Percentiles rank a stretch among this genome's conserved stretches.
phyloP scores from a whole-genome alignment of 2,888 invertebrate species.

The Schizotus pectinicornis region DNA sequence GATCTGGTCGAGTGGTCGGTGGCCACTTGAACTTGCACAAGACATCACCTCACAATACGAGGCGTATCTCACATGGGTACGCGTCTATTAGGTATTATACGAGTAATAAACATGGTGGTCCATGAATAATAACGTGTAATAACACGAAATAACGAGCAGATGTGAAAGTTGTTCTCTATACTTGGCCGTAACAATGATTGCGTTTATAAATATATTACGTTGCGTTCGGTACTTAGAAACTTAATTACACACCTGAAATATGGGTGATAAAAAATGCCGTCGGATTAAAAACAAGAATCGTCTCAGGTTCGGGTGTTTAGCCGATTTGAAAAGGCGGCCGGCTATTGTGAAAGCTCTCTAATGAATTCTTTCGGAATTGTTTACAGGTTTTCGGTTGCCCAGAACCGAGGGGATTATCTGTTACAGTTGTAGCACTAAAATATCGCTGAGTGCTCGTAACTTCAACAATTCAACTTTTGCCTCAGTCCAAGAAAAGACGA shows the following conservation, averaged over 20 bases:
- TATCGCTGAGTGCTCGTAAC: too few relatives aligned
- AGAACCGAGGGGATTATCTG: too few relatives aligned
- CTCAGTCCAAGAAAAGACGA: too few relatives aligned
- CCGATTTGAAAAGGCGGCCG: too few relatives aligned
- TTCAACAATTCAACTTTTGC: too few relatives aligned
- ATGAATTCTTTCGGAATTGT: conserved; percentile 11
- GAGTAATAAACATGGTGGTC: conserved; percentile 42
- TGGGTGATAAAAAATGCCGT: conserved; percentile 23
- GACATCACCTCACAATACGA: conserved; percentile 12
- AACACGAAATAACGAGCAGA: conserved; percentile 44
- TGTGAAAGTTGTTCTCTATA: conserved; percentile 47
- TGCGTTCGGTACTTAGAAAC: conserved; percentile 26
- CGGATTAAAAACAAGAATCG: conserved; percentile 17
- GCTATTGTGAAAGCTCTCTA: conserved; percentile 14
- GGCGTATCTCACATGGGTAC: conserved; percentile 31
- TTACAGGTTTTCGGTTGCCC: too few relatives aligned
- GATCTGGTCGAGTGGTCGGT: conserved; percentile 1
- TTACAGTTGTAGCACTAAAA: too few relatives aligned
- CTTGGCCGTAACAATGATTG: conserved; percentile 29
- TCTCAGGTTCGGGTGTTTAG: not conserved
- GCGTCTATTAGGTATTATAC: conserved; percentile 38
- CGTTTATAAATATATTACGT: conserved; percentile 32
- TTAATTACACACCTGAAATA: conserved; percentile 31
- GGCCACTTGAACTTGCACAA: not conserved
- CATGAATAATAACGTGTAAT: conserved; percentile 47